Conservation (phyloP, 2,113 vertebrate genomes). For the Dicaeum eximium region DNA sequence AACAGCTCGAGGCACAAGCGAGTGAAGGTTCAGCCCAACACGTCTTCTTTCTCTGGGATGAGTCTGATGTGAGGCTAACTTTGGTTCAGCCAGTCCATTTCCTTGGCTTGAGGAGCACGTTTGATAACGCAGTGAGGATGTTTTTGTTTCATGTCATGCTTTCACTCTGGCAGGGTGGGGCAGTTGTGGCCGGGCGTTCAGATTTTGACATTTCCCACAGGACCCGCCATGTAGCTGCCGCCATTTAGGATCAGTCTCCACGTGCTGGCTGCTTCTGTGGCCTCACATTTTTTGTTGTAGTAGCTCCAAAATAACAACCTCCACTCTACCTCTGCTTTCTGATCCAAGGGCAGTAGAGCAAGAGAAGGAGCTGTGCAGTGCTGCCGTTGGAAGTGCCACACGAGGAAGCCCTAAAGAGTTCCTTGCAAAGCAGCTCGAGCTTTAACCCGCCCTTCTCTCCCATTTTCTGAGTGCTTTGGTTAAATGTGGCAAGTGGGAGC, state of each 20-base stretch:
- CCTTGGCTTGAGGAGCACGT: not conserved
- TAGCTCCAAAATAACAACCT: not conserved
- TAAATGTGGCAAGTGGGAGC: not conserved
- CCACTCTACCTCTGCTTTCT: not conserved
- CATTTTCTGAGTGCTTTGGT: not conserved
- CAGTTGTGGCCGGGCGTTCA: not conserved
- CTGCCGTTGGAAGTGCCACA: not conserved
- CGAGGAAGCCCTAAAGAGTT: not conserved
- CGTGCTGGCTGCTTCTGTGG: not conserved
- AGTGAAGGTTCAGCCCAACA: not conserved
- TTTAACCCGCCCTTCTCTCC: not conserved
- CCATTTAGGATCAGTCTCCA: not conserved
- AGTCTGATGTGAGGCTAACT: not conserved
- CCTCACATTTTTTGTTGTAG: not conserved
- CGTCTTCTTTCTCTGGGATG: not conserved
- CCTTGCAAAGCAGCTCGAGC: not conserved
- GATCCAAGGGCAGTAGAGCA: not conserved
- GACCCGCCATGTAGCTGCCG: slow-evolving; percentile 50
- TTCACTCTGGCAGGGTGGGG: slow-evolving; percentile 23
- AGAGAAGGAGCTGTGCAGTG: not conserved
- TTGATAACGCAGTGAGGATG: not conserved
- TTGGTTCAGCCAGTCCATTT: not conserved
- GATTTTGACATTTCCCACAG: not conserved
- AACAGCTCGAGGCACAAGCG: not conserved
- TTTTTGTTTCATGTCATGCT: slow-evolving; percentile 10